Evolutionary conservation across 2,797 vertebrate species (phyloP).

Genomic region (Alcedo quadribrachys): DNA sequence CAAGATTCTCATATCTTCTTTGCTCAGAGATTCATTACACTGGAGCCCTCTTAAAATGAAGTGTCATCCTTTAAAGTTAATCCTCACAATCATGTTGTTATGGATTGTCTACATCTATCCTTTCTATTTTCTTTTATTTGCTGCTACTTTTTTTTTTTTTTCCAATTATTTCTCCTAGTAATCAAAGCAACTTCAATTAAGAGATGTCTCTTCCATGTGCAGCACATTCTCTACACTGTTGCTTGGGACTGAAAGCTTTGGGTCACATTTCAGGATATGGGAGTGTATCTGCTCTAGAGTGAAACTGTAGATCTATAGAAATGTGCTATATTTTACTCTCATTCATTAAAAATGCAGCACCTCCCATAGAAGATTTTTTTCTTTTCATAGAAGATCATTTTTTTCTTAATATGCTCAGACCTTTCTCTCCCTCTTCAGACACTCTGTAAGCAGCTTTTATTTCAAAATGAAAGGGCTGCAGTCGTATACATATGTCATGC

Average conservation of each 20-base stretch:
- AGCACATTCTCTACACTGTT: not conserved
- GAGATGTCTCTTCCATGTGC: not conserved
- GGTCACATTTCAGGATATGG: not conserved
- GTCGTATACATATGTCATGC: no score
- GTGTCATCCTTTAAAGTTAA: not conserved
- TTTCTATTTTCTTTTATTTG: not conserved
- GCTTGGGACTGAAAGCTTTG: not conserved
- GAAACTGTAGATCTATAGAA: not conserved
- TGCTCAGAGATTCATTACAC: not conserved
- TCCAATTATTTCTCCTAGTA: not conserved
- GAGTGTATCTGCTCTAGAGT: not conserved
- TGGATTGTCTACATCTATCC: not conserved
- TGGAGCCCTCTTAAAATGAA: not conserved
- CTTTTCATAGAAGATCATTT: no score
- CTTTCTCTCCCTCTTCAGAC: not conserved
- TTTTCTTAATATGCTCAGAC: not conserved
- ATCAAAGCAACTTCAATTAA: not conserved
- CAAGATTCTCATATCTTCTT: not conserved
- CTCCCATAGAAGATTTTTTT: not conserved
- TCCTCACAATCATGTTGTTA: not conserved
- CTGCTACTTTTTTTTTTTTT: not conserved
- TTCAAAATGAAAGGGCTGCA: not conserved
- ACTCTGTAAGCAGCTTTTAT: not conserved
- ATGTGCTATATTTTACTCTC: not conserved
- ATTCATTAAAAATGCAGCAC: not conserved